Percentiles rank a stretch among this genome's conserved stretches.
These are phyloP conservation scores for Rachycentron canadum DNA, from an alignment of 2,797 vertebrate genomes.

Conservation along the genomic window DNA sequence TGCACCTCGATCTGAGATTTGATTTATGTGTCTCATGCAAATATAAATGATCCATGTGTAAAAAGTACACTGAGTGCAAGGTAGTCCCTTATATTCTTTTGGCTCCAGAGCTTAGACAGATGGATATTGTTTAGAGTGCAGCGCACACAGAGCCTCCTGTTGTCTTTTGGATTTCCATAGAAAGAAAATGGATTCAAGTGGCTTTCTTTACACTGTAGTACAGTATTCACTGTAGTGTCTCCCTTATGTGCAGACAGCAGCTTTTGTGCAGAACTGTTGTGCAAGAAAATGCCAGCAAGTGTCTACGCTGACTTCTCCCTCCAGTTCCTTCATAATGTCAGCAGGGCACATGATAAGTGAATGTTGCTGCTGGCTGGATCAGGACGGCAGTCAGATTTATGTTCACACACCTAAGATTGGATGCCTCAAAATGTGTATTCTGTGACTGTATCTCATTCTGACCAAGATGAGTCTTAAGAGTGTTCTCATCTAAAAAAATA, in stretches of 20 bases:
- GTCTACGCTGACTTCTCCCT: neutral
- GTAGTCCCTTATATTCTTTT: neutral
- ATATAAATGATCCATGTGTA: neutral
- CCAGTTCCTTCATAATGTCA: constrained; percentile 18
- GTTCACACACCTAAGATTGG: constrained; percentile 18
- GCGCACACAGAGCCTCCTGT: neutral
- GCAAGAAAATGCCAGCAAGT: neutral
- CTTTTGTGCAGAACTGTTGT: neutral
- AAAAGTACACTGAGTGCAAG: neutral
- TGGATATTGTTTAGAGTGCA: neutral
- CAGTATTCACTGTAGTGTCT: neutral
- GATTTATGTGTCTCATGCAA: neutral
- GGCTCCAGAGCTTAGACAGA: neutral
- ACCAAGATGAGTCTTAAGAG: neutral
- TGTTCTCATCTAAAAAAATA: constrained; percentile 1
- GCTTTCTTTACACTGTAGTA: neutral
- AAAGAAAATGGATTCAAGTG: neutral
- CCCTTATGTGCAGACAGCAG: constrained; percentile 9
- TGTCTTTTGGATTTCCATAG: neutral
- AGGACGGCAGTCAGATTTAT: constrained; percentile 29
- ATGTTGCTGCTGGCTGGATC: constrained; percentile 17
- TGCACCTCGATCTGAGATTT: neutral
- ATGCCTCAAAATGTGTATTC: constrained; percentile 30
- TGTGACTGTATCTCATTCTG: constrained; percentile 1
- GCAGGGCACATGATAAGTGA: constrained; percentile 12